Conservation (phyloP, 2,113 vertebrate genomes). For the Ellobius talpinus region DNA sequence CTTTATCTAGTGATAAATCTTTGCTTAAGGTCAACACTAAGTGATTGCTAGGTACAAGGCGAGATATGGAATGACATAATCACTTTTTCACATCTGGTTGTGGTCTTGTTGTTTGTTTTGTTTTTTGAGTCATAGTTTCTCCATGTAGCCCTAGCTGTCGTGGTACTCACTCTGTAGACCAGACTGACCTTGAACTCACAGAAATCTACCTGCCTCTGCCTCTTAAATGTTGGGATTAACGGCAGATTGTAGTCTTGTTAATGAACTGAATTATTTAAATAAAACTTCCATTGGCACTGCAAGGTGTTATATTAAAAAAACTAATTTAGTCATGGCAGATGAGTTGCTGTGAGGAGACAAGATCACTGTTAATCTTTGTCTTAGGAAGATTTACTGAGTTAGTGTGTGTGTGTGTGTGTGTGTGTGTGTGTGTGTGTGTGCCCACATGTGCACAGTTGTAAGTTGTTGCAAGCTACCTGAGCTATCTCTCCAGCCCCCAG, state of each 20-base stretch:
- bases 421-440: background rate
- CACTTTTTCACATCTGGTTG: background rate
- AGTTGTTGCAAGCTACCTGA: background rate
- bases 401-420: background rate
- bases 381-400: background rate
- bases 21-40: conserved; percentile 6
- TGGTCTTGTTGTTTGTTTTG: background rate
- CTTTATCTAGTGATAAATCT: background rate
- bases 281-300: conserved; percentile 5
- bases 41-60: background rate
- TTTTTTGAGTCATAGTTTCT: background rate
- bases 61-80: background rate
- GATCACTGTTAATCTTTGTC: background rate
- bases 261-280: background rate
- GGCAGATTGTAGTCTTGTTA: background rate
- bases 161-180: background rate
- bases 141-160: background rate
- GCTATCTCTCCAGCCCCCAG: background rate
- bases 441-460: background rate
- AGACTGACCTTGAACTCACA: background rate
- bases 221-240: background rate
- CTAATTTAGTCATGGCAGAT: background rate
- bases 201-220: background rate
- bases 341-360: background rate
- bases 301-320: background rate